Percentiles rank a stretch among this genome's conserved stretches.
These are phyloP conservation scores for Lycocerus yunnanus DNA, from an alignment of 2,888 invertebrate species.

Conservation along the genomic window DNA sequence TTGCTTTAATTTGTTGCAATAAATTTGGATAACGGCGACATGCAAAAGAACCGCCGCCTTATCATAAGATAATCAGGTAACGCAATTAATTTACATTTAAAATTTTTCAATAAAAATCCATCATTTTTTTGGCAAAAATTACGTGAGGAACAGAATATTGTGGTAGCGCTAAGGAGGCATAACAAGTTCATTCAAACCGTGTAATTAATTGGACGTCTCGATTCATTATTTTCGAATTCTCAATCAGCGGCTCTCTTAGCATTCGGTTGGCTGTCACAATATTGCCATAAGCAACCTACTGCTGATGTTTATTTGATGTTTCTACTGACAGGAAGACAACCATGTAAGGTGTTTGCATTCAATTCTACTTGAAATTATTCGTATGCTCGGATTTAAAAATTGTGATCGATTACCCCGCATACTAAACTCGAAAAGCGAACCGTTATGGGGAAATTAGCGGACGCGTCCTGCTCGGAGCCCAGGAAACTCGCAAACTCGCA, in stretches of 20 bases:
- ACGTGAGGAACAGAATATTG: background rate
- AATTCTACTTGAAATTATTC: conserved; percentile 22
- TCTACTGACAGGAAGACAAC: conserved; percentile 18
- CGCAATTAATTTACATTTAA: background rate
- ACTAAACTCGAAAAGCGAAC: background rate
- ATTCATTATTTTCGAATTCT: conserved; percentile 2
- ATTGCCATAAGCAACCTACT: conserved; percentile 12
- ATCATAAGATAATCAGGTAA: conserved; percentile 6
- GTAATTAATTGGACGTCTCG: background rate
- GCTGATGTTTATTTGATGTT: conserved; percentile 18
- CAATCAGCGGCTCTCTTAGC: background rate
- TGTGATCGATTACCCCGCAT: background rate
- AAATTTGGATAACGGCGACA: background rate
- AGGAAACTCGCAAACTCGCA: too few species aligned
- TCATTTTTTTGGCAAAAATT: background rate
- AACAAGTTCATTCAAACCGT: background rate
- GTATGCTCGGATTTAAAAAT: conserved; percentile 8
- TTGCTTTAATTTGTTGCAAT: background rate
- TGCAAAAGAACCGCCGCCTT: conserved; percentile 7
- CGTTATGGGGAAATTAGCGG: background rate
- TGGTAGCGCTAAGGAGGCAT: background rate
- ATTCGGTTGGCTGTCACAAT: conserved; percentile 7
- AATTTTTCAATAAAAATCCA: background rate
- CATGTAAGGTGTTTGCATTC: conserved; percentile 29
- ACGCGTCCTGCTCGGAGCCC: background rate